Evolutionary conservation across 2,888 invertebrate species (phyloP), one percentile per base, ranked within the genome.

Genomic region (Bombylius discolor): DNA sequence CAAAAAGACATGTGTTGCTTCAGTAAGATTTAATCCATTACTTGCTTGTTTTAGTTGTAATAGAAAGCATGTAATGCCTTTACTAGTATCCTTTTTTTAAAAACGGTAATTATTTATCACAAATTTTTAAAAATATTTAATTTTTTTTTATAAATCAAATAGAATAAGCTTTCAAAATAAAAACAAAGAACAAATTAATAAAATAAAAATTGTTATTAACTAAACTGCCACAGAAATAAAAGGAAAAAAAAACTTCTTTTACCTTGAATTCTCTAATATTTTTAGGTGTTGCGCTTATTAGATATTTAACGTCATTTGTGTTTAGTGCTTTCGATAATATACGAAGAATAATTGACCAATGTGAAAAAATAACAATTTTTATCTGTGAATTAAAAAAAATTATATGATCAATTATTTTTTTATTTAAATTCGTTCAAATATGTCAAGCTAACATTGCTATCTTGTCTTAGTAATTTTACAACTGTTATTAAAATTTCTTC

Each of bases 1-100:
- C 32, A 89, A 74, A 51, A 89, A 76, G 0, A 89, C 83, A 70
- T 89, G 86, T 1, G 84, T 85, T 1, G 89, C 89, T 73, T 89
- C 88, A 36, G 82, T 81, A 51, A 89, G 71, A 72, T 89, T 89
- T 12, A 89, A 73, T 0, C 89, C 89, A 68, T 87, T 88, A 0
- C 84, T 78, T n/a, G 88, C 89, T 54, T 78, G 77, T 52, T 77
- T 68, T 23, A 88, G 70, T 0, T 84, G 83, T 65, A 89, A 72
- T n/a, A 89, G 69, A 36, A 89, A 73, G 7, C 80, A 82, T 4
- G 78, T 79, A 1, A 81, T 68, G 12, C 72, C 70, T 32, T 70
- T 64, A 1, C 68, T 58, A 32, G 68, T 64, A 67, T 77, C 69
- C 75, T 77, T 56, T 53, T 12, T 44, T 44, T 44, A 42, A 42